phyloP scores from a whole-genome alignment of 1,140 invertebrate species.

The Chionoecetes opilio region DNA sequence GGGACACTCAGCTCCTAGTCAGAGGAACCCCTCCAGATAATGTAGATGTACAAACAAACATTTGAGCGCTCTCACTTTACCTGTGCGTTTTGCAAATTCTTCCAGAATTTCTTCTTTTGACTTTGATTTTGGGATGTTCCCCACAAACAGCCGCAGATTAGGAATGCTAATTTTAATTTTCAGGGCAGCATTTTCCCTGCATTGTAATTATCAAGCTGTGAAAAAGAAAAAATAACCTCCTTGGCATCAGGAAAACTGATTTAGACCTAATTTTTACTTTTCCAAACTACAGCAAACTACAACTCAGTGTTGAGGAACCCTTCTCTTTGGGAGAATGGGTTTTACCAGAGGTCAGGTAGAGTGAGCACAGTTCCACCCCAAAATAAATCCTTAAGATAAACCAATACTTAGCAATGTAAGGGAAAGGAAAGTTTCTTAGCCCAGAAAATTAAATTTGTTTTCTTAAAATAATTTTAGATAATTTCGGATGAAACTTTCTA shows the following conservation, averaged over 20 bases:
- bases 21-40: slow-evolving; percentile 74
- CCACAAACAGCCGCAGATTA: slow-evolving; percentile 99
- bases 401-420: slow-evolving; percentile 13
- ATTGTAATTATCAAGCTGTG: slow-evolving; percentile 99
- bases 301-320: slow-evolving; percentile 77
- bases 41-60: slow-evolving; percentile 79
- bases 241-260: slow-evolving; percentile 78
- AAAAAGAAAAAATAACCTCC: slow-evolving; percentile 83
- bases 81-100: slow-evolving; percentile 99
- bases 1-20: slow-evolving; percentile 44
- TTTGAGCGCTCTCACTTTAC: slow-evolving; percentile 87
- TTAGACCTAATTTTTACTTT: slow-evolving; percentile 77
- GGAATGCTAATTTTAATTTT: slow-evolving; percentile 99
- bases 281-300: slow-evolving; percentile 79
- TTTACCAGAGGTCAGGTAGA: slow-evolving; percentile 80
- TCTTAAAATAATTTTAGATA: neutral
- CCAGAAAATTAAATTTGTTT: slow-evolving; percentile 14
- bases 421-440: slow-evolving; percentile 12
- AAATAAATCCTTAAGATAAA: slow-evolving; percentile 42
- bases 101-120: slow-evolving; percentile 99
- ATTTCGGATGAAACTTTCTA: slow-evolving; percentile 63
- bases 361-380: slow-evolving; percentile 72
- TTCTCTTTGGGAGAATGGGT: slow-evolving; percentile 78
- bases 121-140: slow-evolving; percentile 99
- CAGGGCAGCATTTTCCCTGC: slow-evolving; percentile 98